Conservation (phyloP, 1,140 invertebrate genomes). For the Zophobas morio region DNA sequence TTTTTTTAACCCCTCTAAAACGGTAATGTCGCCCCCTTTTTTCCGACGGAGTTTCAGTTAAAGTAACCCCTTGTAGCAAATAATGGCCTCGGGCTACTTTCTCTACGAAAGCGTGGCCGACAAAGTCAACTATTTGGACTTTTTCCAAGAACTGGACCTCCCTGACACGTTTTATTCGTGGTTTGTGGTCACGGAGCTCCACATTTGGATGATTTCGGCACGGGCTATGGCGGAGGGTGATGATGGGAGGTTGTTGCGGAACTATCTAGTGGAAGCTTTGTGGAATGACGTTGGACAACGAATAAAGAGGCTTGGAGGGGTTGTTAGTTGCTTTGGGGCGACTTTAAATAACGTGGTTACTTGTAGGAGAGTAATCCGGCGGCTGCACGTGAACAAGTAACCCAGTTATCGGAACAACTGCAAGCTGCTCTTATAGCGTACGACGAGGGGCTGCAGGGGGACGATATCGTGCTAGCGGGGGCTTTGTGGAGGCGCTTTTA, state of each 20-base stretch:
- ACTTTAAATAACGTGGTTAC: too few relatives aligned
- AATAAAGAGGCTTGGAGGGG: constrained; percentile 79
- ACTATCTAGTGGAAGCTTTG: constrained; percentile 81
- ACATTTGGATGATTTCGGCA: constrained; percentile 86
- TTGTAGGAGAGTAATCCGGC: constrained; percentile 73
- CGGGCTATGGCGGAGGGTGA: constrained; percentile 84
- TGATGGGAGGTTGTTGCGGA: constrained; percentile 79
- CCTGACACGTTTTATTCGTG: constrained; percentile 87
- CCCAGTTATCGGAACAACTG: constrained; percentile 81
- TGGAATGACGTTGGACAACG: constrained; percentile 85
- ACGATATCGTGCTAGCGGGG: constrained; percentile 82
- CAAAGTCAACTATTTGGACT: constrained; percentile 73
- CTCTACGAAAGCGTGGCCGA: constrained; percentile 77
- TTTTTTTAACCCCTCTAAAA: constrained; percentile 56
- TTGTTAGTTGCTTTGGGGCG: constrained; percentile 50
- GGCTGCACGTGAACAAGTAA: constrained; percentile 72
- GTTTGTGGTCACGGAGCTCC: constrained; percentile 87
- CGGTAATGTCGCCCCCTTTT: constrained; percentile 49
- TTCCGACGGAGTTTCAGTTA: not conserved
- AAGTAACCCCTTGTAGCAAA: constrained; percentile 68
- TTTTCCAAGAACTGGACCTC: constrained; percentile 78
- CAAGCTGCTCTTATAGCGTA: constrained; percentile 88
- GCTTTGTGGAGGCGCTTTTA: constrained; percentile 90
- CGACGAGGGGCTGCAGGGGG: constrained; percentile 85
- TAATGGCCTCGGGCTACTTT: constrained; percentile 74